Conservation (phyloP, 2,888 invertebrate species). For the Drosophila maculinotata region DNA sequence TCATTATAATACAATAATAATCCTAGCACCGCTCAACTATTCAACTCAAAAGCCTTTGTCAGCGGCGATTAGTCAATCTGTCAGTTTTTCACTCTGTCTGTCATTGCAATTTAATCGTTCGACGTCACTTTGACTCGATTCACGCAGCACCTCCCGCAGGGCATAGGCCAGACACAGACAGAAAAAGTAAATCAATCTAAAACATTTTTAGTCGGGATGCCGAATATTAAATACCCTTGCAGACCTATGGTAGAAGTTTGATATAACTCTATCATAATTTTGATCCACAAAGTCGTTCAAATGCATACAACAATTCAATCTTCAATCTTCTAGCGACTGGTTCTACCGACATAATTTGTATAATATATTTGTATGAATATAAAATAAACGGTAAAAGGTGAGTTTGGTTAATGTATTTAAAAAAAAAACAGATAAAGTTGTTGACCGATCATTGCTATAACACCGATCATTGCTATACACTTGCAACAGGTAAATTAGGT, state of each 20-base stretch:
- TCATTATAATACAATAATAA: slow-evolving; percentile 44
- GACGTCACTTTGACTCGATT: slow-evolving; percentile 11
- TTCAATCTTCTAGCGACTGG: too few relatives aligned
- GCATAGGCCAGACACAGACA: neutral
- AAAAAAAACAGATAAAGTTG: neutral
- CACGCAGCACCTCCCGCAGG: neutral
- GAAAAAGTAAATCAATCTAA: too few relatives aligned
- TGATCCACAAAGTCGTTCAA: too few relatives aligned
- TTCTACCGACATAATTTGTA: too few relatives aligned
- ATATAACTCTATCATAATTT: too few relatives aligned
- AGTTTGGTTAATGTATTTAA: neutral
- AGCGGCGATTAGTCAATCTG: slow-evolving; percentile 25
- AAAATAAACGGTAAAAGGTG: neutral
- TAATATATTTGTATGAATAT: neutral
- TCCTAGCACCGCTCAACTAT: slow-evolving; percentile 54
- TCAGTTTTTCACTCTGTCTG: slow-evolving; percentile 8
- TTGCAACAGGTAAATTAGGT: too few relatives aligned
- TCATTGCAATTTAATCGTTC: slow-evolving; percentile 48
- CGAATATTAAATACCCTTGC: neutral
- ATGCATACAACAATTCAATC: too few relatives aligned
- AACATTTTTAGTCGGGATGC: too few relatives aligned
- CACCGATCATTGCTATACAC: too few relatives aligned
- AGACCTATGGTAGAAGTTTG: too few relatives aligned
- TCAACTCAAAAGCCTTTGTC: slow-evolving; percentile 45
- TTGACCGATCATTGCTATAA: too few relatives aligned